Evolutionary conservation across 2,797 vertebrate species (phyloP).

Genomic region (Tolypeutes matacus): DNA sequence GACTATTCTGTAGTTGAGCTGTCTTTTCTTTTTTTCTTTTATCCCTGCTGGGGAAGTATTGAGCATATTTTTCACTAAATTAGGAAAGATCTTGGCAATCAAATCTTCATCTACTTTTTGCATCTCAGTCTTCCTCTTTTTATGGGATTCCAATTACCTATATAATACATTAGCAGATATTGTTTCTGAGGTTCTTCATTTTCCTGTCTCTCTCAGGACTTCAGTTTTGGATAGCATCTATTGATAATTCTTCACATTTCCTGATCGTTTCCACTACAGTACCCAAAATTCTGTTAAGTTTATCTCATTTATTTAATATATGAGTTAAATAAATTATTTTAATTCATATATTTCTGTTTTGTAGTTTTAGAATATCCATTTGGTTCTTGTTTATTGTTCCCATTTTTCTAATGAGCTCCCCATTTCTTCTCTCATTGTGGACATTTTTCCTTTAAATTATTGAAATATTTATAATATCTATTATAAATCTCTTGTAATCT

Average conservation of each 20-base stretch:
- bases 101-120: neutral
- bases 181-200: neutral
- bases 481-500: neutral
- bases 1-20: neutral
- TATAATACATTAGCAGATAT: neutral
- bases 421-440: neutral
- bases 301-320: too few species aligned
- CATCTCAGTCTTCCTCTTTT: neutral
- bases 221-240: neutral
- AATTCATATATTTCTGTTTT: neutral
- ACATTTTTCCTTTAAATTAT: neutral
- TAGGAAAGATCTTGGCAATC: neutral
- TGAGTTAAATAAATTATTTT: too few species aligned
- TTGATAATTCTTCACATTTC: neutral
- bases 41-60: neutral
- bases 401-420: neutral
- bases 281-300: neutral
- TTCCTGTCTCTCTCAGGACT: neutral
- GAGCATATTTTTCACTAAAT: neutral
- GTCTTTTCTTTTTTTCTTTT: neutral
- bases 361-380: neutral
- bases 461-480: neutral
- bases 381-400: neutral
- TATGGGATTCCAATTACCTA: neutral
- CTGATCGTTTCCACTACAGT: neutral